Conservation (phyloP, 2,888 invertebrate genomes). For the Carcina quercana region DNA sequence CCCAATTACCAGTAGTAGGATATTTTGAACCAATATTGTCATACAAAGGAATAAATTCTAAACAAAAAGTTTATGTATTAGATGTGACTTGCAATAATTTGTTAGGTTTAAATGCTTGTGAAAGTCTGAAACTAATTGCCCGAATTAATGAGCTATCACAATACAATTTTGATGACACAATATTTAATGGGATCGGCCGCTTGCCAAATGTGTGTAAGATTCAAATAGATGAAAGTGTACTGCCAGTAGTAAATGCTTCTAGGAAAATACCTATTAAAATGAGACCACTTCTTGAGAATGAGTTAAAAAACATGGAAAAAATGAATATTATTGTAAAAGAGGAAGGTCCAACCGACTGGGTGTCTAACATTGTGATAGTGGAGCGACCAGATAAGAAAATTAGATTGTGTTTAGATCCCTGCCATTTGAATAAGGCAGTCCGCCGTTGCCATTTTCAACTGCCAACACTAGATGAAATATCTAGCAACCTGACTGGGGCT, state of each 20-base stretch:
- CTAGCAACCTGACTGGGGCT: conserved; percentile 10
- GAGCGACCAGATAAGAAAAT: conserved; percentile 8
- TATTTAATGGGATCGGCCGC: conserved; percentile 6
- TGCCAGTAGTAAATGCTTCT: conserved; percentile 4
- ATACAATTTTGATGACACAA: neutral
- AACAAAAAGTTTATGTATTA: conserved; percentile 3
- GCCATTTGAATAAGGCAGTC: conserved; percentile 7
- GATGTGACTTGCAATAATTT: conserved; percentile 9
- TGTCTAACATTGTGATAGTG: conserved; percentile 8
- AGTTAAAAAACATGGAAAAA: conserved; percentile 5
- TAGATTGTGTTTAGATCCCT: conserved; percentile 11
- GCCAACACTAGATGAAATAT: conserved; percentile 8
- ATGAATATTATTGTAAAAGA: conserved; percentile 5
- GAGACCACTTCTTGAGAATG: neutral
- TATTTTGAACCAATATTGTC: conserved; percentile 5
- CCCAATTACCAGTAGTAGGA: conserved; percentile 4
- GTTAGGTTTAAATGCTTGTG: conserved; percentile 4
- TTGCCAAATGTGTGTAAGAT: conserved; percentile 6
- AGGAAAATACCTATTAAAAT: conserved; percentile 10
- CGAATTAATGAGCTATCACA: neutral
- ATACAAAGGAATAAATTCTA: neutral
- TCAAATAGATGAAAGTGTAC: conserved; percentile 4
- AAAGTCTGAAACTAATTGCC: neutral
- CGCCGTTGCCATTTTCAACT: conserved; percentile 12
- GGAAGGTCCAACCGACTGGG: conserved; percentile 12